These are phyloP conservation scores for Acrocephalus arundinaceus DNA, from an alignment of 2,113 vertebrate species.

Conservation along the genomic window DNA sequence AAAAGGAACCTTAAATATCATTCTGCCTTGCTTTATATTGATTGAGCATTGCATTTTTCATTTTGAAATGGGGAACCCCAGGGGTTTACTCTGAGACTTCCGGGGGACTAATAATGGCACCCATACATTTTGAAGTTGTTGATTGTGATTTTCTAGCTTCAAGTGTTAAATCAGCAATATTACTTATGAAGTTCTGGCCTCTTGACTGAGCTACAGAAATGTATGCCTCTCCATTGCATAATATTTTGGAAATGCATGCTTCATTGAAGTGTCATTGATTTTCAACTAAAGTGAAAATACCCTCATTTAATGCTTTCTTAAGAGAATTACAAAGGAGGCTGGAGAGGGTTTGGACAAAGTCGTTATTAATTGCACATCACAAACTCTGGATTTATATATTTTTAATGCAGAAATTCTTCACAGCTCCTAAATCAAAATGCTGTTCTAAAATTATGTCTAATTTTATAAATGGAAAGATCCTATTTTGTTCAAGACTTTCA, in stretches of 20 bases:
- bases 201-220: constrained; percentile 36
- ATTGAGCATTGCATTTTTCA: neutral
- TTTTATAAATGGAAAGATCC: constrained; percentile 52
- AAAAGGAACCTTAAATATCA: neutral
- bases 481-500: constrained; percentile 59
- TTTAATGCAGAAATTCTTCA: constrained; percentile 64
- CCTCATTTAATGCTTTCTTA: constrained; percentile 75
- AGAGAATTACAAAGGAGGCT: constrained; percentile 69
- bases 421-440: constrained; percentile 65
- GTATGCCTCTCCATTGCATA: constrained; percentile 58
- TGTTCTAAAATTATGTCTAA: constrained; percentile 63
- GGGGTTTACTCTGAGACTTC: neutral
- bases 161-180: neutral
- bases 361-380: constrained; percentile 74
- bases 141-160: constrained; percentile 9
- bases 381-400: constrained; percentile 73
- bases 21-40: neutral
- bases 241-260: constrained; percentile 71
- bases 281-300: constrained; percentile 75
- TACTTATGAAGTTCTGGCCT: constrained; percentile 11
- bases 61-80: neutral
- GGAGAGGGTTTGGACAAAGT: constrained; percentile 74
- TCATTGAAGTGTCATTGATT: constrained; percentile 78
- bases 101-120: neutral
- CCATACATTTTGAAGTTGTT: neutral